phyloP scores from a whole-genome alignment of 1,140 invertebrate genomes.

The Oryzaephilus surinamensis region DNA sequence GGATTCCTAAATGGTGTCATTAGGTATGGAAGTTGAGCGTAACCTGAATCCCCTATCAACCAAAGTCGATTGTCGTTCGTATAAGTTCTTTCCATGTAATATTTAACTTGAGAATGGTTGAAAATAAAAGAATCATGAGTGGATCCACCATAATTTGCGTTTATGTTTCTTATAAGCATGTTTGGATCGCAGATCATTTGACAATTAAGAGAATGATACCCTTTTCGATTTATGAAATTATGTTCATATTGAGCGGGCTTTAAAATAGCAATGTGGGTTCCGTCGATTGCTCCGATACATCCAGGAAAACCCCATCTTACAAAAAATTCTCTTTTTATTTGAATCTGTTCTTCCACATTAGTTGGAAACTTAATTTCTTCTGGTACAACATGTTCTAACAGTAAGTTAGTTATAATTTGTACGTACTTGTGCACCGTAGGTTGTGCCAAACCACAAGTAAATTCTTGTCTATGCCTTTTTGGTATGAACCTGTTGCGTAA shows the following conservation, averaged over 20 bases:
- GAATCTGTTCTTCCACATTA: neutral
- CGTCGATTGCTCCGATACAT: neutral
- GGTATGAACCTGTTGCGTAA: neutral
- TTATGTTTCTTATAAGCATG: neutral
- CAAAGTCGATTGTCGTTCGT: neutral
- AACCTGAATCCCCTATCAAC: constrained; percentile 14
- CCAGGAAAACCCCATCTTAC: neutral
- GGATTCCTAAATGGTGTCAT: constrained; percentile 17
- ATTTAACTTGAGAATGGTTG: neutral
- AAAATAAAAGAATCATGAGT: constrained; percentile 7
- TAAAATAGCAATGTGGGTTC: constrained; percentile 1
- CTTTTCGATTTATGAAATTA: constrained; percentile 2
- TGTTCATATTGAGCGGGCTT: too few relatives aligned
- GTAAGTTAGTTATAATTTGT: neutral
- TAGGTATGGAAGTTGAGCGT: constrained; percentile 16
- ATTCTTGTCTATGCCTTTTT: neutral
- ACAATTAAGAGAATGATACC: neutral
- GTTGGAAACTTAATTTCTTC: constrained; percentile 2
- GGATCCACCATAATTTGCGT: constrained; percentile 3
- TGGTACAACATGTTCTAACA: neutral
- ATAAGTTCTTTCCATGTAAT: neutral
- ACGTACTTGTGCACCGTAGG: neutral
- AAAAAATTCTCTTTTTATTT: constrained; percentile 1
- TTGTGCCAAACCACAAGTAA: neutral
- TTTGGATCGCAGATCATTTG: constrained; percentile 5